Base-by-base conservation (phyloP, 2,797 vertebrate genomes). In the Thunnus albacares region DNA sequence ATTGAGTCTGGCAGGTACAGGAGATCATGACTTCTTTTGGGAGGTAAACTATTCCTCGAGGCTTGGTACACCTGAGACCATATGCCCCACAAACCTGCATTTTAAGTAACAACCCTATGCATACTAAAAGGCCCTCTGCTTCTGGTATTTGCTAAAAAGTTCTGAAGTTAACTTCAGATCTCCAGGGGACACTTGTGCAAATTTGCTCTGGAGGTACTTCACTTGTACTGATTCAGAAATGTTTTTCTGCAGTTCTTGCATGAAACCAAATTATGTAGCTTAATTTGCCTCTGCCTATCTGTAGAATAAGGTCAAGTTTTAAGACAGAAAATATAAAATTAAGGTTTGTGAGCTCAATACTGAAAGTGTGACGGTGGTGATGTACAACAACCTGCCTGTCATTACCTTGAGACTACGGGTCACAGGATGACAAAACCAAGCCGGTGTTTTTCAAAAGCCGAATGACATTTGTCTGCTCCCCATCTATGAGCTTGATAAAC, bases 401-500 rank as follows among this genome's bases (percentile, higher is more conserved):
- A 55, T 87, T 87, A 81, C 60, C 49, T 69, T 83, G 43, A 72
- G 71, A 76, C 64, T 64, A 67, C 43, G 60, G 64, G 85, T 87
- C 71, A 79, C 71, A 49, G 20, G 30, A 61, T 61, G 52, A 74
- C 79, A 61, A 72, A 76, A 84, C 60, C 2, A 51, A 83, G 33
- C 49, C 14, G n/a, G 18, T 14, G 14, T 13, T 53, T 83, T 62
- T 75, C 13, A 63, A 12, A 66, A 68, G 62, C 66, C 3, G 9
- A 52, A 33, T 56, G 62, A 74, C 82, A 45, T 79, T 71, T 75
- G 64, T 87, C 80, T 87, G 72, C 76, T 83, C 77, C 81, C 75
- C 82, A 77, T 85, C 83, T 70, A 74, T 45, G 60, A 58, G 79
- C 76, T 81, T 86, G 77, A 86, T 84, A 80, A 85, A 86, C 78